Evolutionary conservation across 2,888 invertebrate species (phyloP).

Genomic region (Gymnoscelis rufifasciata): DNA sequence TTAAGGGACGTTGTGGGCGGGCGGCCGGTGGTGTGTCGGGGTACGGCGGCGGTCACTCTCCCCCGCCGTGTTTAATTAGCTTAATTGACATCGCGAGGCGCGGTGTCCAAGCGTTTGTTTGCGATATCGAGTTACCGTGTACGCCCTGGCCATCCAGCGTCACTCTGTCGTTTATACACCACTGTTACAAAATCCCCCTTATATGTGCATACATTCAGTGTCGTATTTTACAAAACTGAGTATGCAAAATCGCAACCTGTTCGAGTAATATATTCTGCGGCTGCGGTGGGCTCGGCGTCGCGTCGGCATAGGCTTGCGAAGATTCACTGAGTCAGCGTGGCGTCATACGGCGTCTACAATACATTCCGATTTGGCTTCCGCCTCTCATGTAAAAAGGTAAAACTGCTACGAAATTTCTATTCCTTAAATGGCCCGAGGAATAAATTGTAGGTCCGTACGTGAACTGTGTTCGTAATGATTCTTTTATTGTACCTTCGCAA

Average conservation of each 20-base stretch:
- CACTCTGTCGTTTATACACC: slow-evolving; percentile 29
- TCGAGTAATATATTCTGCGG: slow-evolving; percentile 34
- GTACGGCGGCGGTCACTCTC: slow-evolving; percentile 47
- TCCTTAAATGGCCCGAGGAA: slow-evolving; percentile 59
- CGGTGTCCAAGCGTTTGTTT: slow-evolving; percentile 77
- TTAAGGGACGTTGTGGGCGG: slow-evolving; percentile 52
- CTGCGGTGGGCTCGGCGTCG: slow-evolving; percentile 30
- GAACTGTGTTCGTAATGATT: slow-evolving; percentile 51
- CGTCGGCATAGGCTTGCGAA: slow-evolving; percentile 42
- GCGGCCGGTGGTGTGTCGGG: slow-evolving; percentile 34
- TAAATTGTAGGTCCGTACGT: slow-evolving; percentile 65
- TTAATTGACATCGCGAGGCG: slow-evolving; percentile 77
- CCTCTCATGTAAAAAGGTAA: slow-evolving; percentile 57
- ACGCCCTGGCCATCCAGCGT: slow-evolving; percentile 33
- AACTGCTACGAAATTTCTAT: slow-evolving; percentile 60
- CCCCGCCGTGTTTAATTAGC: slow-evolving; percentile 76
- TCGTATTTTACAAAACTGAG: slow-evolving; percentile 8
- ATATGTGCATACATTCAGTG: too few species aligned
- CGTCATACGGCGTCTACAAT: slow-evolving; percentile 56
- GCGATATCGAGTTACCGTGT: slow-evolving; percentile 67
- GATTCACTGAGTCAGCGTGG: slow-evolving; percentile 56
- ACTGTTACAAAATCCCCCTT: not conserved
- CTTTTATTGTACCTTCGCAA: slow-evolving; percentile 35
- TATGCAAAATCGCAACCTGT: slow-evolving; percentile 19
- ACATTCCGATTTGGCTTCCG: slow-evolving; percentile 56